phyloP scores from a whole-genome alignment of 2,888 invertebrate species.

The Drosophila leonis region DNA sequence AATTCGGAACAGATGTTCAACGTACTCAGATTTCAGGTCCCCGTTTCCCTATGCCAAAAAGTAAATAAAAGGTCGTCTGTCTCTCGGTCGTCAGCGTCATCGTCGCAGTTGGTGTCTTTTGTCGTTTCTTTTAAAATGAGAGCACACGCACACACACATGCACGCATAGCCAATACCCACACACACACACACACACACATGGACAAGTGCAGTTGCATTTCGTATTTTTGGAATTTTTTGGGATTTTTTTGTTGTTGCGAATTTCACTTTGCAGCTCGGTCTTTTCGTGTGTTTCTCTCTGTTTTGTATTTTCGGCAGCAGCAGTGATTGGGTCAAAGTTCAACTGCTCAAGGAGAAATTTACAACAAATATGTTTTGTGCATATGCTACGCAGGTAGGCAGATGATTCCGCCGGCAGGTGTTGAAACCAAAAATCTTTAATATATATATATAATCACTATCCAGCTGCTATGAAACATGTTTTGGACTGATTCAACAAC shows the following conservation, averaged over 20 bases:
- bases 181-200: conserved; percentile 9
- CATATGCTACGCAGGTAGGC: conserved; percentile 37
- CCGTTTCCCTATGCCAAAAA: conserved; percentile 51
- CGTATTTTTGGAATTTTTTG: conserved; percentile 49
- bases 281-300: conserved; percentile 19
- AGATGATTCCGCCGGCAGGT: conserved; percentile 53
- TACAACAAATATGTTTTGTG: conserved; percentile 3
- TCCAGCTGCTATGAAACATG: conserved; percentile 56
- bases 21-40: conserved; percentile 70
- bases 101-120: conserved; percentile 29
- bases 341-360: conserved; percentile 29
- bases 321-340: conserved; percentile 53
- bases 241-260: conserved; percentile 22
- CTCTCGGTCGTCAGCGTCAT: conserved; percentile 22
- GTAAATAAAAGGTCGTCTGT: conserved; percentile 63
- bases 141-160: conserved; percentile 46
- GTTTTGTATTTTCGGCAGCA: conserved; percentile 19
- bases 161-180: conserved; percentile 10
- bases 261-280: conserved; percentile 44
- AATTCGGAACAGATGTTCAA: conserved; percentile 72
- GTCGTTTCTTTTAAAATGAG: conserved; percentile 53
- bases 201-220: conserved; percentile 51
- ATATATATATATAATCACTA: conserved; percentile 18
- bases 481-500: conserved; percentile 34
- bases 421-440: conserved; percentile 46